These are phyloP conservation scores for Halichondria panicea DNA, from an alignment of 37 sponge, comb jelly and placozoan genomes.

Conservation along the genomic window DNA sequence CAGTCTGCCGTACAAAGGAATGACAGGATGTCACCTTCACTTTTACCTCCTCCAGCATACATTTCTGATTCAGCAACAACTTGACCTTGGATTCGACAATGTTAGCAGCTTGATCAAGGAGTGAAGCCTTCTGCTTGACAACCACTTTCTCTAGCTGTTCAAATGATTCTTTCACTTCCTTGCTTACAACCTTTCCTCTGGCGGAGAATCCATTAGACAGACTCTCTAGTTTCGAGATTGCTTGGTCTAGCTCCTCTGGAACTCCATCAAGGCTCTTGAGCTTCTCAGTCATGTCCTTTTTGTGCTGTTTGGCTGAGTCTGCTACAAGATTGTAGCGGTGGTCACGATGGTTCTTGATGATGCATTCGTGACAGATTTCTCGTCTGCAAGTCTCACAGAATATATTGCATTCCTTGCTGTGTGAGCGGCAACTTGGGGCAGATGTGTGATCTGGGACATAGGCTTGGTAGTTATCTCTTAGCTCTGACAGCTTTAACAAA, in stretches of 20 bases:
- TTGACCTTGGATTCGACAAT: slow-evolving; percentile 12
- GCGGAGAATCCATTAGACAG: slow-evolving; percentile 4
- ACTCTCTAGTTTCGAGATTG: slow-evolving; percentile 19
- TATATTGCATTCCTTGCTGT: slow-evolving; percentile 33
- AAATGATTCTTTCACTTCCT: not conserved
- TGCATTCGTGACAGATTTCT: slow-evolving; percentile 52
- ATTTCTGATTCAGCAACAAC: slow-evolving; percentile 23
- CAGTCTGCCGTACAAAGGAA: slow-evolving; percentile 31
- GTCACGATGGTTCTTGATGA: slow-evolving; percentile 37
- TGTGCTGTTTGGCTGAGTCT: slow-evolving; percentile 51
- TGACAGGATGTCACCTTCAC: slow-evolving; percentile 23
- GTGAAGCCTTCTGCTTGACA: not conserved
- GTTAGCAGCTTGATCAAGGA: not conserved
- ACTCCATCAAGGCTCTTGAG: slow-evolving; percentile 19
- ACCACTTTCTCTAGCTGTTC: slow-evolving; percentile 16
- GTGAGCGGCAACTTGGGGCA: slow-evolving; percentile 9
- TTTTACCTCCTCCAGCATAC: slow-evolving; percentile 8
- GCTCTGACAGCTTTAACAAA: slow-evolving; percentile 13
- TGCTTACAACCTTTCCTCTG: not conserved
- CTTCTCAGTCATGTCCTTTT: slow-evolving; percentile 16
- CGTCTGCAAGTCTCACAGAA: slow-evolving; percentile 50
- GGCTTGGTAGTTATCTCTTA: slow-evolving; percentile 15
- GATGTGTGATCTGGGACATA: slow-evolving; percentile 9
- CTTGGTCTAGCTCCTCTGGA: slow-evolving; percentile 32
- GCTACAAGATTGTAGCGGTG: slow-evolving; percentile 46